Percentiles rank a stretch among this genome's conserved stretches.
Evolutionary conservation across 2,113 vertebrate genomes (phyloP).

Genomic region (Spea multiplicata): DNA sequence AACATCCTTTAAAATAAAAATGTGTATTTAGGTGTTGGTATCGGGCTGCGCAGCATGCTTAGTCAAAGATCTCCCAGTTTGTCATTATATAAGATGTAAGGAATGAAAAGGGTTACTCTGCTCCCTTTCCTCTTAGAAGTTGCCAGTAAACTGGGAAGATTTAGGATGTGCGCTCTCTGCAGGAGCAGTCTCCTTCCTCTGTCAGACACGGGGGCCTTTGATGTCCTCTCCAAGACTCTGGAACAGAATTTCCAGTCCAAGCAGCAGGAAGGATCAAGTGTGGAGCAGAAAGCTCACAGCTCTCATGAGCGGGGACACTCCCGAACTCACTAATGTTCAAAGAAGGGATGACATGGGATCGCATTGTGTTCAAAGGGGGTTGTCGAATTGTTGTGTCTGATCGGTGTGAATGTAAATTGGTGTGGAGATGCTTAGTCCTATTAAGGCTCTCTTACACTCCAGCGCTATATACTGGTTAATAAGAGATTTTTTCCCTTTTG

Average conservation of each 20-base stretch:
- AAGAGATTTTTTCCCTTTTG: no score
- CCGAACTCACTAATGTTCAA: no score
- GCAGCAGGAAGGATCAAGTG: conserved; percentile 28
- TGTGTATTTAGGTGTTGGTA: background rate
- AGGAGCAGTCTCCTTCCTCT: conserved; percentile 33
- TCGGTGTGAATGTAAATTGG: no score
- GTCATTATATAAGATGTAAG: conserved; percentile 21
- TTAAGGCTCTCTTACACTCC: no score
- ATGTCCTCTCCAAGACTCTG: conserved; percentile 45
- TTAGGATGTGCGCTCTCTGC: conserved; percentile 45
- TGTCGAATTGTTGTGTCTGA: no score
- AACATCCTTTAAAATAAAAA: background rate
- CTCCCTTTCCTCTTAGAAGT: background rate
- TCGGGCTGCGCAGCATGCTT: background rate
- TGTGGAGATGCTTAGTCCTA: no score
- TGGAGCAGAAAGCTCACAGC: conserved; percentile 13
- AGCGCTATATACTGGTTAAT: no score
- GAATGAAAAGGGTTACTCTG: background rate
- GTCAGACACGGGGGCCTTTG: conserved; percentile 38
- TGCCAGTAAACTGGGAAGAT: conserved; percentile 37
- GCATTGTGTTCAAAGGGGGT: no score
- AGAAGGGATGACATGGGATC: no score
- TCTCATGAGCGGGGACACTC: background rate
- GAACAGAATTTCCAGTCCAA: conserved; percentile 42
- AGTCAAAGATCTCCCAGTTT: background rate